Evolutionary conservation across 2,888 invertebrate species (phyloP).

Genomic region (Lasioglossum pauxillum): DNA sequence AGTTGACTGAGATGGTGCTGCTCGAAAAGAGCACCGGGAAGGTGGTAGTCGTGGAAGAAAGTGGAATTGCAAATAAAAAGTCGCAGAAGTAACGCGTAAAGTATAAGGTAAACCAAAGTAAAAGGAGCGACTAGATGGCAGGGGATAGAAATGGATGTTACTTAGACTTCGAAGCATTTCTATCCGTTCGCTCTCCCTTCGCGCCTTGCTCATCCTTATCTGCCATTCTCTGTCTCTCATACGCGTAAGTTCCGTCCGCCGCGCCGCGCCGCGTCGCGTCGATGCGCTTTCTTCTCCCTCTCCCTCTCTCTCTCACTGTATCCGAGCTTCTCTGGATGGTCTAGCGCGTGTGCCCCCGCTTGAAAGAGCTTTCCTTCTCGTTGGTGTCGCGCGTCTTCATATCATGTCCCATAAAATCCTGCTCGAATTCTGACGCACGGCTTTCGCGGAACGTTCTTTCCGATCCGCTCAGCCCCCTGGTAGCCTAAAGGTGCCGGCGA

Average conservation of each 20-base stretch:
- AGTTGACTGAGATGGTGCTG: constrained; percentile 10
- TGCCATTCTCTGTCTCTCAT: constrained; percentile 14
- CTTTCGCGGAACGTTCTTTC: constrained; percentile 54
- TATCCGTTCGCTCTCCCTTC: constrained; percentile 45
- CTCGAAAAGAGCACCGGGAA: constrained; percentile 55
- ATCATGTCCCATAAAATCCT: constrained; percentile 60
- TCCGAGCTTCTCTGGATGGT: constrained; percentile 18
- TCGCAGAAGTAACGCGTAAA: constrained; percentile 72
- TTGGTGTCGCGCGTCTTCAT: constrained; percentile 65
- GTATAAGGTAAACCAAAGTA: constrained; percentile 78
- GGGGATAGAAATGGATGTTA: constrained; percentile 81
- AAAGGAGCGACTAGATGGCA: constrained; percentile 67
- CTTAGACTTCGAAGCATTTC: constrained; percentile 78
- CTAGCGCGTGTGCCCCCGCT: constrained; percentile 61
- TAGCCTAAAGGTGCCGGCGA: constrained; percentile 58
- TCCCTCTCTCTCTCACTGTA: constrained; percentile 1
- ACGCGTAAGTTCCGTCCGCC: constrained; percentile 28
- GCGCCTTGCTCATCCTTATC: background rate
- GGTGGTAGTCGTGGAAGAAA: constrained; percentile 67
- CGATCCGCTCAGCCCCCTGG: constrained; percentile 38
- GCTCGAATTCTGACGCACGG: constrained; percentile 61
- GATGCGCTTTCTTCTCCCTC: constrained; percentile 19
- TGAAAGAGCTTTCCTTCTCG: constrained; percentile 78
- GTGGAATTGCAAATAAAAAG: constrained; percentile 74
- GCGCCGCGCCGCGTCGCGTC: constrained; percentile 7